These are phyloP conservation scores for Chrysolina haemoptera DNA, from an alignment of 2,888 invertebrate species.

Conservation along the genomic window DNA sequence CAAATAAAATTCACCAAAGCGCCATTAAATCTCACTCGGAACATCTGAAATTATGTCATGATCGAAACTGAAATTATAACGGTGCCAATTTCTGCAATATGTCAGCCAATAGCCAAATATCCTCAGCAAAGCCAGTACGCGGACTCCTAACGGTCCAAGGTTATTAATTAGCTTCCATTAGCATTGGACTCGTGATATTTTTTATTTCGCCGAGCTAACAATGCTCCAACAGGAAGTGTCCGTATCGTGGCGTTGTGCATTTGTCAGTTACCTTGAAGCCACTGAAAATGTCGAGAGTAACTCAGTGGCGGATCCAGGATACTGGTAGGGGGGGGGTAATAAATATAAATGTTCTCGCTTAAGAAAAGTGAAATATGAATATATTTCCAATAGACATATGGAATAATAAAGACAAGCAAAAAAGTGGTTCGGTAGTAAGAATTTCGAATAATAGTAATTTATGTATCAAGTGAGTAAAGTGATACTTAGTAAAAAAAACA, in stretches of 20 bases:
- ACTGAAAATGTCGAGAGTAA: conserved; percentile 19
- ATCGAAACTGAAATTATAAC: neutral
- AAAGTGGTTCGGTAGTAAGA: too few species aligned
- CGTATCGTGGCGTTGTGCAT: conserved; percentile 3
- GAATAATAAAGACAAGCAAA: too few species aligned
- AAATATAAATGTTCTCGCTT: too few species aligned
- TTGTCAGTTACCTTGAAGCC: conserved; percentile 19
- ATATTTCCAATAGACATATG: too few species aligned
- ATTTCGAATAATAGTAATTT: too few species aligned
- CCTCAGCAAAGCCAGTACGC: conserved; percentile 44
- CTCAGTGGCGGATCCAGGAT: too few species aligned
- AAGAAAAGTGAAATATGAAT: too few species aligned
- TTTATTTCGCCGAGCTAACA: conserved; percentile 28
- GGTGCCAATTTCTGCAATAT: conserved; percentile 27
- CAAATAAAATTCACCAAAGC: neutral
- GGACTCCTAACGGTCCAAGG: conserved; percentile 59
- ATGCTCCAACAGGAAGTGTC: conserved; percentile 21
- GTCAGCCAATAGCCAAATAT: conserved; percentile 43
- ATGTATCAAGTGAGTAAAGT: too few species aligned
- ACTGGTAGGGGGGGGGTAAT: too few species aligned
- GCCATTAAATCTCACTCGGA: neutral
- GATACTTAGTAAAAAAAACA: too few species aligned
- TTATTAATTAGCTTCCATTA: conserved; percentile 41
- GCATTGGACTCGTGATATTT: conserved; percentile 41
- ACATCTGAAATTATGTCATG: conserved; percentile 6